Base-by-base conservation (phyloP, 2,888 invertebrate species). In the Ichneumoninae sp. region DNA sequence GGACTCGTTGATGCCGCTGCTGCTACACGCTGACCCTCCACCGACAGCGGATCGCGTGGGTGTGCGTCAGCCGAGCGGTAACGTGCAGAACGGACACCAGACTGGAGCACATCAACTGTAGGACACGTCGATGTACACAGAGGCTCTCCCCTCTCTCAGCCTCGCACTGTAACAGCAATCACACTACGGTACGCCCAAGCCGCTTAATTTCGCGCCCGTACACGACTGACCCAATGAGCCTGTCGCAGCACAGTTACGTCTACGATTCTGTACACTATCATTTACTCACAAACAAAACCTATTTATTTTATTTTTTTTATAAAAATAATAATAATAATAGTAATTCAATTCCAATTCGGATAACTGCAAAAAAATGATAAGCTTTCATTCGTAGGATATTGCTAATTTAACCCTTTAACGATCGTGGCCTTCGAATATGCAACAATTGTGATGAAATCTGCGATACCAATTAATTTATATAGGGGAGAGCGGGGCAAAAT, bases 1-100 rank as follows among this genome's bases (percentile, higher is more conserved):
- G 88, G 75, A 54, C 80, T 72, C 82, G 82, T 85, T 75, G 83
- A 83, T 81, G 82, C 82, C 70, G 72, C 79, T 65, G 66, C 80
- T n/a, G 44, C 30, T 50, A 68, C 74, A 62, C 66, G 33, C 66
- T 66, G 80, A 75, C 79, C 76, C 86, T 72, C 83, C 80, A 79
- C 70, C 54, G 68, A 77, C 83, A 66, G 44, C 65, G 50, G 10
- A 40, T 65, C 76, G 79, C 84, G 84, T 82, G 82, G 84, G 84
- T 84, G 80, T 84, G 78, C 79, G 79, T 82, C 84, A 66, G 75
- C 75, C n/a, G 47, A 66, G 54, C 50, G 71, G 66, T 75, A 80
- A 71, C 52, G 62, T 52, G 62, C 44, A 74, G 75, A 76, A 60
- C 65, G 69, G 71, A 85, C 44, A 47, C 81, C 77, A 80, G 78